Conservation (phyloP, 2,113 vertebrate genomes). For the Apteryx mantelli region DNA sequence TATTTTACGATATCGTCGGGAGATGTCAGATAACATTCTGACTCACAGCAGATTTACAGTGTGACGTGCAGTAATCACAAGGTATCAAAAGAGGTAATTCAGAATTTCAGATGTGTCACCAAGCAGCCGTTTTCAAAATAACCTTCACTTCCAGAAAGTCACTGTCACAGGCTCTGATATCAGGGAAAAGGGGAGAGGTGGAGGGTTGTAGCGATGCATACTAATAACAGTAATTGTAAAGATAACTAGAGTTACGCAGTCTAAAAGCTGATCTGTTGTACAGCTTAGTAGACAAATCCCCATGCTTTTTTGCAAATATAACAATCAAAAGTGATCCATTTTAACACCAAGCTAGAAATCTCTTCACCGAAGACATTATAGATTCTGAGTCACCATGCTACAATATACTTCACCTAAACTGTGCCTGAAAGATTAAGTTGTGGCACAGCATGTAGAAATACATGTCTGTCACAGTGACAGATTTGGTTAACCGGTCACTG, state of each 20-base stretch:
- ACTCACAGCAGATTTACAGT: conserved; percentile 13
- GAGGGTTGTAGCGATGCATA: conserved; percentile 24
- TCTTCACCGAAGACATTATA: background rate
- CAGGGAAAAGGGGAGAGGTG: conserved; percentile 6
- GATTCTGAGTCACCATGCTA: background rate
- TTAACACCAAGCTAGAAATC: conserved; percentile 4
- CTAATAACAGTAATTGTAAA: conserved; percentile 53
- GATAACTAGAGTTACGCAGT: background rate
- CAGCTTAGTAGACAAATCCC: background rate
- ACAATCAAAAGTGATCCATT: conserved; percentile 3
- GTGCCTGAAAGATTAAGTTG: conserved; percentile 21
- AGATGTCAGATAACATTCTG: conserved; percentile 9
- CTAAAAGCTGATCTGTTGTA: conserved; percentile 12
- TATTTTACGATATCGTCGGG: conserved; percentile 15
- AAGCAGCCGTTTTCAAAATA: conserved; percentile 65
- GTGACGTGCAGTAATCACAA: conserved; percentile 44
- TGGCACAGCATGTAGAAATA: conserved; percentile 42
- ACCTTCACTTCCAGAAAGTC: conserved; percentile 56
- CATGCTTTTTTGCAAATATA: conserved; percentile 1
- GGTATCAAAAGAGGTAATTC: conserved; percentile 57
- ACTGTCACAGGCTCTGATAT: background rate
- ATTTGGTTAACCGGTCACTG: conserved; percentile 58
- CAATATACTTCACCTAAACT: background rate
- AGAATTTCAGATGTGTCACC: conserved; percentile 34
- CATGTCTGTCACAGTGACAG: conserved; percentile 45